Evolutionary conservation across 2,888 invertebrate species (phyloP), one percentile per base, ranked within the genome.

Genomic region (Aelia acuminata): DNA sequence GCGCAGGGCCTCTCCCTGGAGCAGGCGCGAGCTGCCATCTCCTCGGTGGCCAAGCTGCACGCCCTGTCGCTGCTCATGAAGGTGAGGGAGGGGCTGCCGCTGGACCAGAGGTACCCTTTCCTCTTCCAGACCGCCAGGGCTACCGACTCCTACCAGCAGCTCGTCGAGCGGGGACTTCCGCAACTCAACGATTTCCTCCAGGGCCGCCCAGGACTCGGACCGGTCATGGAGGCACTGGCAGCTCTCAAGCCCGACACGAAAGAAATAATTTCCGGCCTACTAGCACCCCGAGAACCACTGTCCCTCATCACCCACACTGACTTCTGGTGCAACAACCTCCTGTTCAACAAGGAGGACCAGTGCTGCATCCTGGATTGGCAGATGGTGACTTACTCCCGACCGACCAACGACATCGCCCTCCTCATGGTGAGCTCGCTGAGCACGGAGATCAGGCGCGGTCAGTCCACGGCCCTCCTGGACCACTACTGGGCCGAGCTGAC

Each of bases 311-410:
- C 96, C 0, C 96, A 96, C 92, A 96, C 96, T 0, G 96, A 96
- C 92, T 96, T 96, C 92, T 96, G 96, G 96, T 96, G 96, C 92
- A 96, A 96, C 91, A 96, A 96, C 92, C 93, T 96, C 26, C 93
- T 96, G 89, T 96, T 96, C 91, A 94, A 94, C 89, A 92, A 92
- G 50, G 92, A 92, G 63, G 92, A 92, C 31, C 94, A 94, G 89
- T 96, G 96, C 91, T 94, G 95, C 88, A 95, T 96, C 85, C 92
- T 96, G 80, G 96, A 96, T 92, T 96, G 96, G 96, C 96, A 96
- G 93, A 96, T 96, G 96, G 96, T 96, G 86, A 91, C 91, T 49
- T 91, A 91, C 89, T 91, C 92, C 87, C 92, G 94, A 91, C 96
- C 96, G 35, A 96, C 96, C 91, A 96, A 96, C 92, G 96, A 96